Percentiles rank a stretch among this genome's conserved stretches.
Evolutionary conservation across 2,797 vertebrate genomes (phyloP).

Genomic region (Sparidentex hasta): DNA sequence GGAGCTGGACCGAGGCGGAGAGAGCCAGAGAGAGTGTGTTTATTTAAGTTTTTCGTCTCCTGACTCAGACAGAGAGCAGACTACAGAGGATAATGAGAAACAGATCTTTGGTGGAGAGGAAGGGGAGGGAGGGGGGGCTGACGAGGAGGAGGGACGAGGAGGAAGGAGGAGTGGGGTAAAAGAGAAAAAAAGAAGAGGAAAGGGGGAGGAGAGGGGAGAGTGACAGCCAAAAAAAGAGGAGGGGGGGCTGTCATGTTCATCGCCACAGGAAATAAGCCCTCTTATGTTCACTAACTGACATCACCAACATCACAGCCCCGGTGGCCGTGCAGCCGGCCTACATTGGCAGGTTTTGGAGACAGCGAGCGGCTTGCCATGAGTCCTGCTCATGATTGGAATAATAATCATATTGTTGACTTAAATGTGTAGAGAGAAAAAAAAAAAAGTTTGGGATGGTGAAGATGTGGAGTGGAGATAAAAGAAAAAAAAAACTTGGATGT

Average conservation of each 20-base stretch:
- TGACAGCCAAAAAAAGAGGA: slow-evolving; percentile 68
- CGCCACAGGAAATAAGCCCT: slow-evolving; percentile 74
- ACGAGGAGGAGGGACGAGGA: slow-evolving; percentile 56
- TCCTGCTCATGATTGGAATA: slow-evolving; percentile 63
- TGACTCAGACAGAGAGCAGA: slow-evolving; percentile 88
- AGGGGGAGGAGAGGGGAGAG: slow-evolving; percentile 63
- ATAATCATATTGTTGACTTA: slow-evolving; percentile 36
- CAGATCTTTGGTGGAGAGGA: slow-evolving; percentile 82
- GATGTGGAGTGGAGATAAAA: background rate
- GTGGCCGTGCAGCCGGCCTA: slow-evolving; percentile 49
- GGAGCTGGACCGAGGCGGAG: slow-evolving; percentile 44
- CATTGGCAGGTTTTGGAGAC: slow-evolving; percentile 32
- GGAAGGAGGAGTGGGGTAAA: slow-evolving; percentile 39
- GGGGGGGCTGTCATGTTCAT: slow-evolving; percentile 63
- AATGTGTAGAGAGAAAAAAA: background rate
- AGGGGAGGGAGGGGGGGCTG: slow-evolving; percentile 54
- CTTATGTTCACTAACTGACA: slow-evolving; percentile 66
- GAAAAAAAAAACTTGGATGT: background rate
- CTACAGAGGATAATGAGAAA: slow-evolving; percentile 89
- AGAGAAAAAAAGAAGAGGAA: slow-evolving; percentile 9
- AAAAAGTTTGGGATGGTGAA: background rate
- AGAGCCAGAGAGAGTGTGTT: slow-evolving; percentile 76
- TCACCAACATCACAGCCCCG: slow-evolving; percentile 60
- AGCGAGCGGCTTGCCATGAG: slow-evolving; percentile 28
- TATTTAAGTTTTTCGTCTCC: slow-evolving; percentile 88